Evolutionary conservation across 2,888 invertebrate genomes (phyloP), one percentile per base, ranked within the genome.

Genomic region (Chaetoderma sp.): DNA sequence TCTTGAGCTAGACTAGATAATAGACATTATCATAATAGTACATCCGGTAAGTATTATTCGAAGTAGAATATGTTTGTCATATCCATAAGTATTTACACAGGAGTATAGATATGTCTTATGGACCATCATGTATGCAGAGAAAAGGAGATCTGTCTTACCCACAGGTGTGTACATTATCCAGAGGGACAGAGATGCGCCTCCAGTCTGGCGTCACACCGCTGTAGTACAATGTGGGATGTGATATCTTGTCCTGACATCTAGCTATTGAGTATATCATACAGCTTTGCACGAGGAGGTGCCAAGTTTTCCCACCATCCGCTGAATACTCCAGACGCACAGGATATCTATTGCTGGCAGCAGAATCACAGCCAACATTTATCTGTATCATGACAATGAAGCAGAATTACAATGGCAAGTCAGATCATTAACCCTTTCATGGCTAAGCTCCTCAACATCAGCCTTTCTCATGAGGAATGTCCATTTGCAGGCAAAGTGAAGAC

Each of bases 351-450:
- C 75, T 78, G 4, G 83, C 71, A 4, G 78, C 78, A 1, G 81
- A 76, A 1, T 81, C 83, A 76, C 87, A 87, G 4, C 87, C 87
- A n/a, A 87, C 84, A 70, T 85, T 86, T 6, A 87, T 83, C 87
- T 87, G 70, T 13, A 70, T 57, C 2, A 39, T 23, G 6, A 59
- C 6, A 6, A 18, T n/a, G 36, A n/a, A 18, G 39, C 6, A 18
- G 39, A 36, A 36, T 36, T 36, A 13, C 10, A 10, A 13, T 13
- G 10, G 10, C 39, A n/a, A n/a, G n/a, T n/a, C n/a, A n/a, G n/a
- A n/a, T n/a, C n/a, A n/a, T n/a, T n/a, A n/a, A n/a, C n/a, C n/a
- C n/a, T n/a, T n/a, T n/a, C n/a, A n/a, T n/a, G n/a, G n/a, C n/a
- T n/a, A n/a, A n/a, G n/a, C n/a, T n/a, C n/a, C n/a, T n/a, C n/a